Evolutionary conservation across 1,140 invertebrate species (phyloP).

Genomic region (Dendrolimus punctatus): DNA sequence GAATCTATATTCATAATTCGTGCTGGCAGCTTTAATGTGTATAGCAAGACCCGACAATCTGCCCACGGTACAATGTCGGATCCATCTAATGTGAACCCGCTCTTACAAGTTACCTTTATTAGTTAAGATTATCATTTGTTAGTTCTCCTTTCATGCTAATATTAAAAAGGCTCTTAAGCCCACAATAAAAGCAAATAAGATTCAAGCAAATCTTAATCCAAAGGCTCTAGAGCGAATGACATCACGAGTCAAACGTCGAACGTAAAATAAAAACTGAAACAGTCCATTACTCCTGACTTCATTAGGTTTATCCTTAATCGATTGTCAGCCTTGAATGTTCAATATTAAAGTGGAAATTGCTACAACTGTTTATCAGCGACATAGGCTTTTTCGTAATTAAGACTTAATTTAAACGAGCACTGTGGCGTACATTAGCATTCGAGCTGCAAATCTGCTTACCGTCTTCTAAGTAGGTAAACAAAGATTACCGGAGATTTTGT

Average conservation of each 20-base stretch:
- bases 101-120: too few relatives aligned
- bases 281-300: slow-evolving; percentile 20
- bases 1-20: too few relatives aligned
- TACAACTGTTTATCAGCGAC: not conserved
- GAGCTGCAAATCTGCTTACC: slow-evolving; percentile 42
- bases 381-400: not conserved
- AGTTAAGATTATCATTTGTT: too few relatives aligned
- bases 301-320: slow-evolving; percentile 13
- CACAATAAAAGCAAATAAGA: too few relatives aligned
- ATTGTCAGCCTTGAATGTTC: not conserved
- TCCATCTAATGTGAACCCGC: too few relatives aligned
- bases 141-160: too few relatives aligned
- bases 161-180: too few relatives aligned
- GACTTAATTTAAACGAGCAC: slow-evolving; percentile 36
- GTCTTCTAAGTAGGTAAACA: slow-evolving; percentile 43
- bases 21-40: too few relatives aligned
- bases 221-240: slow-evolving; percentile 14
- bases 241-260: slow-evolving; percentile 16
- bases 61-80: too few relatives aligned
- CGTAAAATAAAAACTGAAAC: slow-evolving; percentile 14
- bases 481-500: slow-evolving; percentile 2
- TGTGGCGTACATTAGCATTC: slow-evolving; percentile 41
- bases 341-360: not conserved
- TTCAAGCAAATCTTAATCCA: too few relatives aligned
- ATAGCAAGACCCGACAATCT: too few relatives aligned